Conservation (phyloP, 2,888 invertebrate genomes). For the Cryptus viduatorius region DNA sequence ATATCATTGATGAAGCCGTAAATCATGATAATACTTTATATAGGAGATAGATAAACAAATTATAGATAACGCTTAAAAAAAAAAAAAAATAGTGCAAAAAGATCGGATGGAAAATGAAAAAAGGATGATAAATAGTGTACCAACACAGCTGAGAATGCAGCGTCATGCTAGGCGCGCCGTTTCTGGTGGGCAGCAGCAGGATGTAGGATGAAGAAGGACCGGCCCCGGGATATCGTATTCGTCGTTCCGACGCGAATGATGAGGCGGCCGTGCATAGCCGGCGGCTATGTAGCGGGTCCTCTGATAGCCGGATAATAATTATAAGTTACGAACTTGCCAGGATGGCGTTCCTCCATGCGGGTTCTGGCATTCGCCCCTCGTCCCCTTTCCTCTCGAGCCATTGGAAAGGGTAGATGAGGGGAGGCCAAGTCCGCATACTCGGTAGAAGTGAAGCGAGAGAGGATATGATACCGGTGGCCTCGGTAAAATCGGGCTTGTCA, state of each 20-base stretch:
- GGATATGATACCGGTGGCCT: constrained; percentile 41
- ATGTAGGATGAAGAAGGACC: constrained; percentile 12
- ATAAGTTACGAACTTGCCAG: constrained; percentile 82
- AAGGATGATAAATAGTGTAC: background rate
- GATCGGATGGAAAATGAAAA: background rate
- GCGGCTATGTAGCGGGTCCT: constrained; percentile 36
- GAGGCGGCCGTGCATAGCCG: constrained; percentile 63
- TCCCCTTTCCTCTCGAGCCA: constrained; percentile 23
- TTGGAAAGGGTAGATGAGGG: constrained; percentile 54
- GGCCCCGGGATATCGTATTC: constrained; percentile 49
- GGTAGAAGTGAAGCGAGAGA: constrained; percentile 43
- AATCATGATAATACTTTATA: background rate
- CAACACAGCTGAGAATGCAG: background rate
- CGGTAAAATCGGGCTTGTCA: constrained; percentile 64
- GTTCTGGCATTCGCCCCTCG: constrained; percentile 55
- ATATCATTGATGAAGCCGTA: background rate
- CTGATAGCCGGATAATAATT: constrained; percentile 79
- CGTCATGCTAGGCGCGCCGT: constrained; percentile 39
- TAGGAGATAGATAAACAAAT: background rate
- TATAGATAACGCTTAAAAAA: background rate
- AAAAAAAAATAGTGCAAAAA: background rate
- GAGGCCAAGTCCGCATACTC: constrained; percentile 39
- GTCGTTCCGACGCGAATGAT: constrained; percentile 55
- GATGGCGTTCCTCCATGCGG: constrained; percentile 74
- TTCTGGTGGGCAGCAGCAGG: constrained; percentile 22